A percentile compares a stretch with the other conserved stretches of the same genome.
Evolutionary conservation across 2,888 invertebrate species (phyloP).

Genomic region (Pegoplata infirma): DNA sequence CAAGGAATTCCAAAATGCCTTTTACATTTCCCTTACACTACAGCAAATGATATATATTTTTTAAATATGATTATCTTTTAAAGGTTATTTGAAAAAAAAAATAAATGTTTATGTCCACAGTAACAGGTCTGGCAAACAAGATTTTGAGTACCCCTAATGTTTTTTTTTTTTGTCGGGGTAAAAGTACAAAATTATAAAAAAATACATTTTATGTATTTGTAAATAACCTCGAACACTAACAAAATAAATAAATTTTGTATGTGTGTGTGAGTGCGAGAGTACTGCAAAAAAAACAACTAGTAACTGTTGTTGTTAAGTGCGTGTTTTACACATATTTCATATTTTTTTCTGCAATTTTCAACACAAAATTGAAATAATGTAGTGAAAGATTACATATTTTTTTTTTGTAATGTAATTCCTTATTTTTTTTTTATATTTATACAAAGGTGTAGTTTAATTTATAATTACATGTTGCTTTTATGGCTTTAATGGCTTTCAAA

Average conservation of each 20-base stretch:
- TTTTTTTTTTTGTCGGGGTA: not conserved
- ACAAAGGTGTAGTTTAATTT: conserved; percentile 3
- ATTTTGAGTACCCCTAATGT: not conserved
- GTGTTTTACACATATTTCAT: conserved; percentile 26
- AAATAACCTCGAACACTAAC: not conserved
- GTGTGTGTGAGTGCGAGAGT: not conserved
- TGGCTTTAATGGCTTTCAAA: no score
- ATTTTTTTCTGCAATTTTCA: not conserved
- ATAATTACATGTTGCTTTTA: conserved; percentile 19
- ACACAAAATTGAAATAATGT: conserved; percentile 11
- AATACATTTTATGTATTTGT: not conserved
- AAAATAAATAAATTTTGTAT: not conserved
- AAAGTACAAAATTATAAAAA: not conserved
- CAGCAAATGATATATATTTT: no score
- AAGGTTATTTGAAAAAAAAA: no score
- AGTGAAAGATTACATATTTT: not conserved
- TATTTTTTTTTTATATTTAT: not conserved
- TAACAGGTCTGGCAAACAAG: no score
- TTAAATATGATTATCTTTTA: no score
- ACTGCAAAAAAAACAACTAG: not conserved
- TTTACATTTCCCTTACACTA: no score
- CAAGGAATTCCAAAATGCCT: no score
- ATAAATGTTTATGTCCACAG: no score
- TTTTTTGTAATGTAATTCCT: not conserved
- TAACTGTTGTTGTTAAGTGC: conserved; percentile 4